A percentile compares a stretch with the other conserved stretches of the same genome.
These are phyloP conservation scores for Panthera leo DNA, from an alignment of 2,113 vertebrate species.

Conservation along the genomic window DNA sequence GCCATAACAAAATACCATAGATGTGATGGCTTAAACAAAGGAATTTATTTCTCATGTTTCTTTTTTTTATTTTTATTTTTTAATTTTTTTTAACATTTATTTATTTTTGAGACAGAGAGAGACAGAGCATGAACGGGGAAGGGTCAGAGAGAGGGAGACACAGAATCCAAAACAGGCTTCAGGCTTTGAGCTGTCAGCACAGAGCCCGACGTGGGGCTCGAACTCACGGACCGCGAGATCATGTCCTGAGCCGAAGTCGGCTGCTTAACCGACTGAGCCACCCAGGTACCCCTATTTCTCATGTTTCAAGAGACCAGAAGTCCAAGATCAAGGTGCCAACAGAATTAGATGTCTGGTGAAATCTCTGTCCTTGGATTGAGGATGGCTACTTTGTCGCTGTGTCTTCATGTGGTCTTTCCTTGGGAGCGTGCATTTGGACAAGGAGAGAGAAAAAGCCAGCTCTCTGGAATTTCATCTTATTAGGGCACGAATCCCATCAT, in stretches of 20 bases:
- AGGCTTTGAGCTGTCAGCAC: no score
- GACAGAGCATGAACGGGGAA: no score
- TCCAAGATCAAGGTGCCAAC: not conserved
- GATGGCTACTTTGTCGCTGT: not conserved
- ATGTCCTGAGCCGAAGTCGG: no score
- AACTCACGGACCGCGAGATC: no score
- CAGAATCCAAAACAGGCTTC: no score
- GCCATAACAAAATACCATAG: not conserved
- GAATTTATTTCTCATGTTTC: not conserved
- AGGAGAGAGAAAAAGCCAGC: not conserved
- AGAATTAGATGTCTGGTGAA: not conserved
- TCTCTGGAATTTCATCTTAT: not conserved
- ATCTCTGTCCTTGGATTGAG: not conserved
- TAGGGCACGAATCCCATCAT: no score
- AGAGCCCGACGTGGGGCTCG: no score
- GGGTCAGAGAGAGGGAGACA: no score
- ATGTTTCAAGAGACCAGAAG: not conserved
- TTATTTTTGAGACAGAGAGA: no score
- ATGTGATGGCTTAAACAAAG: not conserved
- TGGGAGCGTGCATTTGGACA: not conserved
- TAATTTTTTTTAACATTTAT: no score
- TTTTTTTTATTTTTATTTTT: no score
- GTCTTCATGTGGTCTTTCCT: not conserved
- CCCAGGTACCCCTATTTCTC: not conserved
- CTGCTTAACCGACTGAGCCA: no score